These are phyloP conservation scores for Actinostola sp. DNA, from an alignment of 92 coral and sea anemone genomes.

Conservation along the genomic window DNA sequence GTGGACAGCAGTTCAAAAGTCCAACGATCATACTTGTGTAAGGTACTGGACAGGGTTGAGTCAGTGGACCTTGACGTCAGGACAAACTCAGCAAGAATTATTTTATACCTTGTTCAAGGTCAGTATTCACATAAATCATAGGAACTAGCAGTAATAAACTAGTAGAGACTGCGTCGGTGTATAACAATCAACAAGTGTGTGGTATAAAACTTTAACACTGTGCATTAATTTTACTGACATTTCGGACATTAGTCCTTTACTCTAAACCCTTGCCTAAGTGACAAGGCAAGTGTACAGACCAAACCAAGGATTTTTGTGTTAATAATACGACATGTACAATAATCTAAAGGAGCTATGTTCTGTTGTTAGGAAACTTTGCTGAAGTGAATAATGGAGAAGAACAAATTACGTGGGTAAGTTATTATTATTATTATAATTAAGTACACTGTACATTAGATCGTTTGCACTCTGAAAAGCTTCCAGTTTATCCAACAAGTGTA, in stretches of 20 bases:
- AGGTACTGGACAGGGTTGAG: constrained; percentile 78
- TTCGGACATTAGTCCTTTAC: too few species aligned
- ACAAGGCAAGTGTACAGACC: too few species aligned
- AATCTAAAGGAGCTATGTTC: background rate
- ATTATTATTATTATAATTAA: background rate
- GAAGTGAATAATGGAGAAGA: constrained; percentile 79
- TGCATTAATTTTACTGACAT: too few species aligned
- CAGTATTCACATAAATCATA: background rate
- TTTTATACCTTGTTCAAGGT: constrained; percentile 96
- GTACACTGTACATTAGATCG: background rate
- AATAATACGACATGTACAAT: background rate
- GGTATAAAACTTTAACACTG: too few species aligned
- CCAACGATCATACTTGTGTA: constrained; percentile 61
- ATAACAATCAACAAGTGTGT: too few species aligned
- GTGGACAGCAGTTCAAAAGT: constrained; percentile 53
- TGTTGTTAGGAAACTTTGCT: constrained; percentile 78
- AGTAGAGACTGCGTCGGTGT: too few species aligned
- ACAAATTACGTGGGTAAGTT: constrained; percentile 67
- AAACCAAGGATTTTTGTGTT: too few species aligned
- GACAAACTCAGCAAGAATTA: constrained; percentile 69
- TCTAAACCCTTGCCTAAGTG: too few species aligned
- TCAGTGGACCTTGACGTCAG: constrained; percentile 75
- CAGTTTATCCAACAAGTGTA: too few species aligned
- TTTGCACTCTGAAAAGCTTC: too few species aligned
- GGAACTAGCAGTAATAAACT: too few species aligned